Percentiles rank a stretch among this genome's conserved stretches.
Evolutionary conservation across 2,113 vertebrate genomes (phyloP).

Genomic region (Apistogramma diplotaenia): DNA sequence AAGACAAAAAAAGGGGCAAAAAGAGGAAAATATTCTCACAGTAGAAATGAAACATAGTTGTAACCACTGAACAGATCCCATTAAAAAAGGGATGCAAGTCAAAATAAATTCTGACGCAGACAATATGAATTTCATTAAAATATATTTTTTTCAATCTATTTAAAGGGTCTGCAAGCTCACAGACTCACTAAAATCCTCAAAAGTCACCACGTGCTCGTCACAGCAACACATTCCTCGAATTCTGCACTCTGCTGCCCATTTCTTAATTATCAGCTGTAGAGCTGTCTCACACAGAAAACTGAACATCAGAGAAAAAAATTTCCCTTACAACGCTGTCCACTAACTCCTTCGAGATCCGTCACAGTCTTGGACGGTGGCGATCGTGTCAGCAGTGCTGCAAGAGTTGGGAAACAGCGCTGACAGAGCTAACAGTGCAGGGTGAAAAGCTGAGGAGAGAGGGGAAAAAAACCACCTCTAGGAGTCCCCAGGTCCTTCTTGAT

Average conservation of each 20-base stretch:
- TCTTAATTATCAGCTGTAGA: slow-evolving; percentile 2
- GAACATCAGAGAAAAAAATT: slow-evolving; percentile 21
- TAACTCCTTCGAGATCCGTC: slow-evolving; percentile 2
- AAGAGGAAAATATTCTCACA: slow-evolving; percentile 13
- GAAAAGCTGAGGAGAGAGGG: slow-evolving; percentile 15
- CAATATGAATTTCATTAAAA: neutral
- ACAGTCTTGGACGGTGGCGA: neutral
- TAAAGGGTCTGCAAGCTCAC: neutral
- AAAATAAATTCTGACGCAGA: neutral
- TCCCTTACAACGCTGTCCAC: neutral
- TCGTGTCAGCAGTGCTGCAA: slow-evolving; percentile 19
- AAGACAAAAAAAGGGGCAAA: slow-evolving; percentile 29
- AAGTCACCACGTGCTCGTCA: neutral
- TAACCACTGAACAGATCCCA: neutral
- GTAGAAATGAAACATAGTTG: slow-evolving; percentile 29
- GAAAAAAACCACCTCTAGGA: slow-evolving; percentile 16
- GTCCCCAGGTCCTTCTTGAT: slow-evolving; percentile 33
- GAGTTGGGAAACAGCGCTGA: slow-evolving; percentile 22
- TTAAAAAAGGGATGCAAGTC: neutral
- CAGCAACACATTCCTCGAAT: slow-evolving; percentile 2
- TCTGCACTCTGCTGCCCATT: slow-evolving; percentile 5
- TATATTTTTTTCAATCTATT: neutral
- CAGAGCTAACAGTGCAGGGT: slow-evolving; percentile 31
- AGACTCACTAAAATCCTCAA: neutral
- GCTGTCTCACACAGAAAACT: slow-evolving; percentile 19